Base-by-base conservation (phyloP, 2,113 vertebrate genomes). In the Chitala chitala region DNA sequence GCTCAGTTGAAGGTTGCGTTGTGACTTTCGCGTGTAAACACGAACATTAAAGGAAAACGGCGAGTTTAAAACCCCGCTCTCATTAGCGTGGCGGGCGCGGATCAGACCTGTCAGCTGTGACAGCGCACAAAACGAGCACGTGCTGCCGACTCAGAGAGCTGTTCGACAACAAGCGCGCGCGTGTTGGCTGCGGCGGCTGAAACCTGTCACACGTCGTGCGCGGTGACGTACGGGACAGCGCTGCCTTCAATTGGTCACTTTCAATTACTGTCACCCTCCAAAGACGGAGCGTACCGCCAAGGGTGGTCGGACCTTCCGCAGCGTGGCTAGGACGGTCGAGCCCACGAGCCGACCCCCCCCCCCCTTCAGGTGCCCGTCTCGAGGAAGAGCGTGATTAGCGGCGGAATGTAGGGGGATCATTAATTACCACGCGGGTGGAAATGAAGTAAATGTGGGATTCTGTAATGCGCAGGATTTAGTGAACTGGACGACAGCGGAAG, bases 371-470 rank as follows among this genome's bases (percentile, higher is more conserved):
- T 73, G 73, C 53, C 69, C 71, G 42, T 82, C 76, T 78, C 79
- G 76, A 84, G 76, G 0, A 74, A 54, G 65, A 82, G 82, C 77
- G 85, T 90, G 86, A 87, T 87, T 87, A 89, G 88, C 86, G 87
- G 86, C 82, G 84, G 84, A 81, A n/a, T n/a, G n/a, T n/a, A n/a
- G 83, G 86, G 87, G 86, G 89, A 88, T 89, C 89, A 91, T 92
- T 90, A 91, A 91, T 91, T 91, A 91, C 89, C 86, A 85, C 83
- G 69, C 71, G 75, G 81, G 84, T 84, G 87, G 81, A 87, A 86
- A 87, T 91, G 89, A 91, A 91, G 89, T 90, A 86, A 90, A 91
- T 89, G 87, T 86, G 85, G 91, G 89, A 89, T 89, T 89, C 88
- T 89, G 89, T 92, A 91, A 88, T 89, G 85, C 81, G 86, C 87